Percentiles rank a stretch among this genome's conserved stretches.
Conservation (phyloP, 2,797 vertebrate genomes). For the Peromyscus eremicus region DNA sequence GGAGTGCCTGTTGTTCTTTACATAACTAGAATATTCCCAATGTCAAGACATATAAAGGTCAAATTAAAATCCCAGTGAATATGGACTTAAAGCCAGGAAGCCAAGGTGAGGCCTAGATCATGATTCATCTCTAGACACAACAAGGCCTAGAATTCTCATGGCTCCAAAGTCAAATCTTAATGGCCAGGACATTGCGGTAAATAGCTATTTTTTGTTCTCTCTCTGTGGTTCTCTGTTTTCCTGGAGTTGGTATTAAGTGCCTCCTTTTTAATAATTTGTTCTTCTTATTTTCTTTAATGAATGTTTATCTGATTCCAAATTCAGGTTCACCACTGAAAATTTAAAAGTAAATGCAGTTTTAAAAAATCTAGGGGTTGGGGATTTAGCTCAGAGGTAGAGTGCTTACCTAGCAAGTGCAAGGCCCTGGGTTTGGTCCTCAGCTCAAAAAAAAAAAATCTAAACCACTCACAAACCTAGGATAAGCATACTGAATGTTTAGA, state of each 20-base stretch:
- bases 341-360: constrained; percentile 36
- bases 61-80: constrained; percentile 6
- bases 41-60: neutral
- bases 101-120: neutral
- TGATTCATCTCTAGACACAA: neutral
- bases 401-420: no score
- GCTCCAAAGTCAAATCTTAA: neutral
- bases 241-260: neutral
- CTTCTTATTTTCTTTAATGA: constrained; percentile 22
- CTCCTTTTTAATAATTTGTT: neutral
- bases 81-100: neutral
- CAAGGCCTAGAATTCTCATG: neutral
- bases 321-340: neutral
- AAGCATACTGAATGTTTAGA: constrained; percentile 21
- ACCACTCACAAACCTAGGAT: neutral
- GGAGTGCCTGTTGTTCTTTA: neutral
- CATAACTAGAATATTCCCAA: neutral
- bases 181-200: neutral
- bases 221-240: neutral
- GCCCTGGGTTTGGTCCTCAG: no score
- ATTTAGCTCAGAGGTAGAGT: no score
- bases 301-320: constrained; percentile 15
- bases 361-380: no score
- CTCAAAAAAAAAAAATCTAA: neutral
- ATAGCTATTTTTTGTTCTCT: neutral